Evolutionary conservation across 2,797 vertebrate genomes (phyloP).

Genomic region (Phoebastria nigripes): DNA sequence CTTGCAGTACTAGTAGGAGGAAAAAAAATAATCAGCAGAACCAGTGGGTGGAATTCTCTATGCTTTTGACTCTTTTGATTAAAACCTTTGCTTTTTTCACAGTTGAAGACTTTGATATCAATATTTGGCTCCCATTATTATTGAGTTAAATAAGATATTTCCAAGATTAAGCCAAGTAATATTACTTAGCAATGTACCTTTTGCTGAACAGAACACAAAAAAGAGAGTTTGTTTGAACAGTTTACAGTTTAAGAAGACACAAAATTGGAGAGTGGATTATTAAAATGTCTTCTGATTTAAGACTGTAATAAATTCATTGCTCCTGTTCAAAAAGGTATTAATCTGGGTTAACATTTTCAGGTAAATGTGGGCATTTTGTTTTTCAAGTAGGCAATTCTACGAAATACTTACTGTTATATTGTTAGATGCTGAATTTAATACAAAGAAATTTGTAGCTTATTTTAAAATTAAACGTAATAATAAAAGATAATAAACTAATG

Average conservation of each 20-base stretch:
- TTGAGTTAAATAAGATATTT: not conserved
- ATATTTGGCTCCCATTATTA: not conserved
- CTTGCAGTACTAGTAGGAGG: not conserved
- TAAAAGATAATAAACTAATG: not conserved
- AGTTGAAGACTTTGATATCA: not conserved
- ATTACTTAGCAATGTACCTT: not conserved
- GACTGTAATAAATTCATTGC: not conserved
- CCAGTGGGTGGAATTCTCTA: not conserved
- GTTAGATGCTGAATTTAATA: not conserved
- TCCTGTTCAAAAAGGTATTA: not conserved
- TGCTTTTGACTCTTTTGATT: not conserved
- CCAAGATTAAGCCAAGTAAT: not conserved
- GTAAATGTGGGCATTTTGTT: not conserved
- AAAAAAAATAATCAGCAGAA: not conserved
- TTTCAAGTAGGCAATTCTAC: not conserved
- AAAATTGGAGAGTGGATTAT: not conserved
- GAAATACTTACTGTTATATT: not conserved
- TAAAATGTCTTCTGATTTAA: not conserved
- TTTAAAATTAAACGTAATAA: not conserved
- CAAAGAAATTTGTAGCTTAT: not conserved
- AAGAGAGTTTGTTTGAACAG: not conserved
- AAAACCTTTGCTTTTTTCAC: not conserved
- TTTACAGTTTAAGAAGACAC: not conserved
- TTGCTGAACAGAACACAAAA: not conserved
- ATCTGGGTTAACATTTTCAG: not conserved